Conservation (phyloP, 1,140 invertebrate genomes). For the Cherax quadricarinatus region DNA sequence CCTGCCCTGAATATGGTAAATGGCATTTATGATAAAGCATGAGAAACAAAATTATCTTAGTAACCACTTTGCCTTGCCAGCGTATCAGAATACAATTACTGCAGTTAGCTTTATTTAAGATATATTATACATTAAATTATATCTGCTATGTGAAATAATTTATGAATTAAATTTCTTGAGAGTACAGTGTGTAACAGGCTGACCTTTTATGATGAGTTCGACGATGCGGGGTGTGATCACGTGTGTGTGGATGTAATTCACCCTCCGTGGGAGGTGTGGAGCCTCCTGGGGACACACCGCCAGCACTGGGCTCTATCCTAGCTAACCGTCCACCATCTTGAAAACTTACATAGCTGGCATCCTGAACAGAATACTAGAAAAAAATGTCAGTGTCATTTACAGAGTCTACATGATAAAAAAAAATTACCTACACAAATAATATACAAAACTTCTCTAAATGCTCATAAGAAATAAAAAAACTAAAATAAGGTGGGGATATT, state of each 20-base stretch:
- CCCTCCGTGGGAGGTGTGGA: constrained; percentile 72
- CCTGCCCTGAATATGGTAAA: not conserved
- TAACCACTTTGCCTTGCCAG: not conserved
- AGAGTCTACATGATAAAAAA: not conserved
- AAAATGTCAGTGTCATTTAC: not conserved
- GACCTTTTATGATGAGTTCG: constrained; percentile 72
- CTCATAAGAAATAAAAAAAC: no score
- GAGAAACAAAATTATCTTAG: not conserved
- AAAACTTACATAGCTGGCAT: constrained; percentile 73
- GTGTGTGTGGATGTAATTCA: constrained; percentile 64
- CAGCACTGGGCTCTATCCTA: constrained; percentile 57
- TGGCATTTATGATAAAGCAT: not conserved
- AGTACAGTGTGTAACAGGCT: not conserved
- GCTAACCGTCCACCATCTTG: constrained; percentile 71
- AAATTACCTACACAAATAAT: no score
- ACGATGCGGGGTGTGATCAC: constrained; percentile 69
- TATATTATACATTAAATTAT: not conserved
- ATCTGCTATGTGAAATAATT: not conserved
- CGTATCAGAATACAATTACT: not conserved
- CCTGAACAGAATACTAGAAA: constrained; percentile 65
- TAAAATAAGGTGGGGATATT: no score
- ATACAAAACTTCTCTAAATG: no score
- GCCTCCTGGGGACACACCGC: constrained; percentile 71
- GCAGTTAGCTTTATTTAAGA: not conserved
- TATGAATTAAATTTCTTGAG: not conserved